phyloP scores from a whole-genome alignment of 2,888 invertebrate genomes.

The Lottia scabra region DNA sequence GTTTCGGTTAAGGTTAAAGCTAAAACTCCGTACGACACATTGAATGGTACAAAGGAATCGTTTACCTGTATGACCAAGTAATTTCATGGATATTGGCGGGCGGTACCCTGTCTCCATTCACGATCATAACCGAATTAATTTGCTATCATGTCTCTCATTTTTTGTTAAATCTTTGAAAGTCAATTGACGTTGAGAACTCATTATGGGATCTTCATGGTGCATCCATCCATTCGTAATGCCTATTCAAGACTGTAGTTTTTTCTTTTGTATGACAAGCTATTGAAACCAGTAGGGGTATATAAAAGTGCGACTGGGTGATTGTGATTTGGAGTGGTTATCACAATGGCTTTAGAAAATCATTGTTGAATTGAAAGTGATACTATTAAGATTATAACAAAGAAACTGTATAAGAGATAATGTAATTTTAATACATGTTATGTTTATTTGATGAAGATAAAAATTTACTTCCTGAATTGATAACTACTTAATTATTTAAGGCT shows the following conservation, averaged over 20 bases:
- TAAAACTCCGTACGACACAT: background rate
- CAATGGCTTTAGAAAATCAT: background rate
- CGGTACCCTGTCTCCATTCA: background rate
- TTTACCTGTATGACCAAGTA: background rate
- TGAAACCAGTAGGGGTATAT: background rate
- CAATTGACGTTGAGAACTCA: background rate
- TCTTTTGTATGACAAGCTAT: background rate
- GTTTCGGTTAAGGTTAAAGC: background rate
- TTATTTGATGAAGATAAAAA: no score
- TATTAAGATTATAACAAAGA: background rate
- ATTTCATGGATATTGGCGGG: slow-evolving; percentile 1
- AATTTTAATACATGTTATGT: no score
- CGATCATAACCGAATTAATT: background rate
- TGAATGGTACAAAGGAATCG: background rate
- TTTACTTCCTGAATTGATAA: no score
- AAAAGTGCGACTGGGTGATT: background rate
- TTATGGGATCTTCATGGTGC: background rate
- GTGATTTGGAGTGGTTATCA: background rate
- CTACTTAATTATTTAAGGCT: no score
- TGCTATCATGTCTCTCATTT: background rate
- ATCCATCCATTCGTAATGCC: background rate
- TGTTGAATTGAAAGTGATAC: slow-evolving; percentile 2
- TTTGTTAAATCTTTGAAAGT: slow-evolving; percentile 1
- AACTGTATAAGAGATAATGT: background rate
- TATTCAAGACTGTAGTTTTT: background rate